These are phyloP conservation scores for Decapterus maruadsi DNA, from an alignment of 2,797 vertebrate genomes.

Conservation along the genomic window DNA sequence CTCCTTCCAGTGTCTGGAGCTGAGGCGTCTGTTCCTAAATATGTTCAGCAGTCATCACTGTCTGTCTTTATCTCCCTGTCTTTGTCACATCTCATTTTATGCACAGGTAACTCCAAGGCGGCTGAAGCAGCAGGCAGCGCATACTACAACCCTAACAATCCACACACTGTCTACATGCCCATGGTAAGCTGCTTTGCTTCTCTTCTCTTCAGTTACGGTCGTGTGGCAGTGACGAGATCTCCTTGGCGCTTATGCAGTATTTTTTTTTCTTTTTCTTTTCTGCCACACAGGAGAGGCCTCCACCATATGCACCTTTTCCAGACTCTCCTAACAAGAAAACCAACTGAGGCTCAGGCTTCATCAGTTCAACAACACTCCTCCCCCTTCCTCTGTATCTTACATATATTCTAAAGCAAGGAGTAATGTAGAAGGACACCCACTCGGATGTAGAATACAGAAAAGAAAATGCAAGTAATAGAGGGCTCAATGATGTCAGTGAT, in stretches of 20 bases:
- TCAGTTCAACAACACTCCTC: slow-evolving; percentile 47
- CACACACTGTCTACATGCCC: slow-evolving; percentile 95
- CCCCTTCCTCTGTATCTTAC: slow-evolving; percentile 50
- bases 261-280: neutral
- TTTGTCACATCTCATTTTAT: slow-evolving; percentile 41
- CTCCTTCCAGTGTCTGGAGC: slow-evolving; percentile 28
- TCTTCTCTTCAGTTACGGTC: neutral
- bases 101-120: slow-evolving; percentile 87
- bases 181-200: slow-evolving; percentile 82
- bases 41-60: slow-evolving; percentile 24
- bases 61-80: slow-evolving; percentile 23
- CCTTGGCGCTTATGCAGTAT: neutral
- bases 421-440: slow-evolving; percentile 19
- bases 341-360: slow-evolving; percentile 69
- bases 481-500: slow-evolving; percentile 41
- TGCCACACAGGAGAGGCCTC: slow-evolving; percentile 88
- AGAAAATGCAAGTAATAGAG: slow-evolving; percentile 35
- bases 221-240: neutral
- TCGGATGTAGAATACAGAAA: slow-evolving; percentile 32
- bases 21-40: slow-evolving; percentile 43
- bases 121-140: slow-evolving; percentile 91
- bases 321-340: slow-evolving; percentile 90
- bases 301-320: slow-evolving; percentile 89
- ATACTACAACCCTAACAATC: slow-evolving; percentile 92
- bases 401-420: slow-evolving; percentile 42